A percentile compares a stretch with the other conserved stretches of the same genome.
phyloP scores from a whole-genome alignment of 2,113 vertebrate species.

The Promerops cafer region DNA sequence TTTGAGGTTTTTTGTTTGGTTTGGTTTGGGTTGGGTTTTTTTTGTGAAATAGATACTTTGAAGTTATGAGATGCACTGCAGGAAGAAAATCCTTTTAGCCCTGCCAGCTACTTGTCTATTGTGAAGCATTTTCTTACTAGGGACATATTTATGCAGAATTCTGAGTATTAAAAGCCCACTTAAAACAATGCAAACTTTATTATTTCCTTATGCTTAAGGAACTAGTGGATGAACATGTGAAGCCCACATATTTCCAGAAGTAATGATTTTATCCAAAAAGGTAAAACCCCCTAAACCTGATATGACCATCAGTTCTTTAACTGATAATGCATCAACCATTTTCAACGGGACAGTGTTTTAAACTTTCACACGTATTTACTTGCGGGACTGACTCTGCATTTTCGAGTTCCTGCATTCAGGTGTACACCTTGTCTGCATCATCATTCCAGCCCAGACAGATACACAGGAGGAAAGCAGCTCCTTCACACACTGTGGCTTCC shows the following conservation, averaged over 20 bases:
- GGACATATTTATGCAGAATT: neutral
- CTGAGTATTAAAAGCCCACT: neutral
- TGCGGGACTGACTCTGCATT: neutral
- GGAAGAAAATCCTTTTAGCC: neutral
- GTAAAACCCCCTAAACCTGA: neutral
- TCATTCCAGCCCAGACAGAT: neutral
- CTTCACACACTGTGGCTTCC: neutral
- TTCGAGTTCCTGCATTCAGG: neutral
- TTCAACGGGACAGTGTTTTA: neutral
- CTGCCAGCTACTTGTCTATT: neutral
- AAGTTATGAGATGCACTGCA: neutral
- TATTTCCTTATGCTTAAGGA: neutral
- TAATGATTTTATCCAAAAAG: neutral
- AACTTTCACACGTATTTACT: neutral
- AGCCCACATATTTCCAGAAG: neutral
- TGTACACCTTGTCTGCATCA: neutral
- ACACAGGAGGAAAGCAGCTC: neutral
- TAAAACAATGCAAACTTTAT: neutral
- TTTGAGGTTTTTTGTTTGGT: neutral
- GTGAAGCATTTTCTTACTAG: neutral
- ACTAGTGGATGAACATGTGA: neutral
- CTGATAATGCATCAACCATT: fast-evolving
- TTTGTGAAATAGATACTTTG: neutral
- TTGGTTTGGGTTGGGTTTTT: neutral
- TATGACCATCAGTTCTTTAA: neutral